These are phyloP conservation scores for Anaspis maculata DNA, from an alignment of 2,888 invertebrate genomes.

Conservation along the genomic window DNA sequence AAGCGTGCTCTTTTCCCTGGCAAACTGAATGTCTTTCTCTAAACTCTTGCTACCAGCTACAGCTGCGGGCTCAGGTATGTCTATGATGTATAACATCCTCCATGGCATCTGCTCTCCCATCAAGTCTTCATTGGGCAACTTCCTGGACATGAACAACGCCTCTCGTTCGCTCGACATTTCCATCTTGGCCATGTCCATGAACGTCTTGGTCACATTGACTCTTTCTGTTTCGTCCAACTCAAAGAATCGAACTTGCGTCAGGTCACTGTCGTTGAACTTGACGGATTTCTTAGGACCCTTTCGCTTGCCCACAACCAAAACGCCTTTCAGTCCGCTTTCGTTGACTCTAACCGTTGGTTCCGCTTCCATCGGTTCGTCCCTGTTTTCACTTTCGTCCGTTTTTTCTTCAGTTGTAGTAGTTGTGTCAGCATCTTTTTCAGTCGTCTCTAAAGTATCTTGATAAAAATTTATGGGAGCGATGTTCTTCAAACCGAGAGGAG, in stretches of 20 bases:
- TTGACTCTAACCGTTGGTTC: conserved; percentile 23
- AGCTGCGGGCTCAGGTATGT: conserved; percentile 57
- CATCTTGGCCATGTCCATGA: conserved; percentile 85
- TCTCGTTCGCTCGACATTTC: conserved; percentile 82
- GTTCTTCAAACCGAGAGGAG: conserved; percentile 40
- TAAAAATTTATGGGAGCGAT: conserved; percentile 69
- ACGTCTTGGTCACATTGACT: conserved; percentile 87
- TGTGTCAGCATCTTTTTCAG: conserved; percentile 24
- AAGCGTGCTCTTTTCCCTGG: conserved; percentile 76
- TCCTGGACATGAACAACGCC: conserved; percentile 69
- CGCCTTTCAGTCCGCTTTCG: conserved; percentile 60
- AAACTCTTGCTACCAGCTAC: conserved; percentile 71
- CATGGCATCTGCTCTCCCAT: conserved; percentile 79
- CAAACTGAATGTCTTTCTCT: conserved; percentile 80
- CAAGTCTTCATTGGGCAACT: conserved; percentile 64
- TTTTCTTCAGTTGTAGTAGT: conserved; percentile 26
- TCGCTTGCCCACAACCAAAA: conserved; percentile 63
- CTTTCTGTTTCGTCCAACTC: conserved; percentile 94
- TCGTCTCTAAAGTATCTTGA: conserved; percentile 75
- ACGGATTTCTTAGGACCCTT: conserved; percentile 69
- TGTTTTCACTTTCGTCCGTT: conserved; percentile 35
- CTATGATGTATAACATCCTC: conserved; percentile 63
- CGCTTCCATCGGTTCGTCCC: conserved; percentile 28
- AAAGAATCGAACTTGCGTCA: conserved; percentile 81
- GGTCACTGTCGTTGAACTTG: conserved; percentile 70